Evolutionary conservation across 1,140 invertebrate species (phyloP).

Genomic region (Helicoverpa armigera): DNA sequence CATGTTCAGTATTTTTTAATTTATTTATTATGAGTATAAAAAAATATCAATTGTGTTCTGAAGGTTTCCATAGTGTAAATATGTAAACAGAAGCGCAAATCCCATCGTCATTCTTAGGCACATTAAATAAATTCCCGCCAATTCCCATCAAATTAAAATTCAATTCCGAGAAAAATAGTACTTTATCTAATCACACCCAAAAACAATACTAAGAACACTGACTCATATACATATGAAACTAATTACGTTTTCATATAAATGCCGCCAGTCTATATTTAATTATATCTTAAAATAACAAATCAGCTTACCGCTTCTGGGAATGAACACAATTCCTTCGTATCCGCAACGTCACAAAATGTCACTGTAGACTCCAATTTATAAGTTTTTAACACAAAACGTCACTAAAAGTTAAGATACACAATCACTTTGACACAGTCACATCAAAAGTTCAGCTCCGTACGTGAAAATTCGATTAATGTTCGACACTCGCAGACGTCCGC

Average conservation of each 20-base stretch:
- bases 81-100: not conserved
- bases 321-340: conserved; percentile 66
- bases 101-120: not conserved
- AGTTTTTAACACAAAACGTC: conserved; percentile 47
- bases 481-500: conserved; percentile 59
- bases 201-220: conserved; percentile 69
- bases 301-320: conserved; percentile 76
- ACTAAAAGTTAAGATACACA: conserved; percentile 63
- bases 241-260: conserved; percentile 81
- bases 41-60: not conserved
- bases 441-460: conserved; percentile 66
- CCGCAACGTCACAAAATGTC: conserved; percentile 48
- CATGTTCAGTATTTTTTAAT: too few relatives aligned
- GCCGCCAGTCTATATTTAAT: conserved; percentile 82
- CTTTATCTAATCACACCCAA: conserved; percentile 53
- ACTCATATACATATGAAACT: conserved; percentile 79
- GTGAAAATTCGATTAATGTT: conserved; percentile 62
- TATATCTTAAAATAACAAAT: conserved; percentile 84
- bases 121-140: conserved; percentile 8
- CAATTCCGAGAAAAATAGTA: conserved; percentile 22
- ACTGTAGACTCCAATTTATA: conserved; percentile 32
- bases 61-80: too few relatives aligned
- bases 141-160: not conserved
- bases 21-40: too few relatives aligned
- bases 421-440: conserved; percentile 70